Evolutionary conservation across 2,797 vertebrate species (phyloP).

Genomic region (Lithobates pipiens): DNA sequence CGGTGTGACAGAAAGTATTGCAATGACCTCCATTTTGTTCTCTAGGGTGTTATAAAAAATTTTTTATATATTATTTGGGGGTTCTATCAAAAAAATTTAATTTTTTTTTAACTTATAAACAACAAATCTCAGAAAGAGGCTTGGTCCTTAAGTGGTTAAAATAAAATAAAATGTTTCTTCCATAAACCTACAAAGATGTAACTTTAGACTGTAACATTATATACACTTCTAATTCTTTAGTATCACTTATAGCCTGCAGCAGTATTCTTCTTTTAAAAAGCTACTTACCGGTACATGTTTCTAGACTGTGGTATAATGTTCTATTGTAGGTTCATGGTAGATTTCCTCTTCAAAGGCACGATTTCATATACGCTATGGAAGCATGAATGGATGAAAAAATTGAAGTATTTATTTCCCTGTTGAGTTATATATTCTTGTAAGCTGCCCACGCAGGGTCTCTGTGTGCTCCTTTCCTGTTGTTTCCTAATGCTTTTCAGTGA

Average conservation of each 20-base stretch:
- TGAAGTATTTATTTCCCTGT: background rate
- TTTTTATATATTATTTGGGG: too few species aligned
- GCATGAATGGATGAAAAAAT: background rate
- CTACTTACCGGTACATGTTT: background rate
- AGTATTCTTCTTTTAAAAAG: background rate
- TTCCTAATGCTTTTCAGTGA: background rate
- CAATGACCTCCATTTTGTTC: too few species aligned
- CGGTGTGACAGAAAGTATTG: too few species aligned
- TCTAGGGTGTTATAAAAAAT: too few species aligned
- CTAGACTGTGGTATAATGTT: background rate
- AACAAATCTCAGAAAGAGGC: too few species aligned
- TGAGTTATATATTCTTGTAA: conserved; percentile 1
- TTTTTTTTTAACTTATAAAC: too few species aligned
- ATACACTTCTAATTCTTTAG: background rate
- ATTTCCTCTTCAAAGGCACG: background rate
- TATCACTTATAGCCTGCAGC: background rate
- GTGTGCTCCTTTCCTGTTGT: background rate
- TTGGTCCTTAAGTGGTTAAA: too few species aligned
- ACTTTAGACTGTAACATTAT: too few species aligned
- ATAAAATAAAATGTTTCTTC: too few species aligned
- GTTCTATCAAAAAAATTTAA: too few species aligned
- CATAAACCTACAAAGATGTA: too few species aligned
- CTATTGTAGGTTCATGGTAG: background rate
- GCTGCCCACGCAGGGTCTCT: background rate
- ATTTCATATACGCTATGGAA: background rate